These are phyloP conservation scores for Brevimyrus niger DNA, from an alignment of 2,113 vertebrate genomes.

Conservation along the genomic window DNA sequence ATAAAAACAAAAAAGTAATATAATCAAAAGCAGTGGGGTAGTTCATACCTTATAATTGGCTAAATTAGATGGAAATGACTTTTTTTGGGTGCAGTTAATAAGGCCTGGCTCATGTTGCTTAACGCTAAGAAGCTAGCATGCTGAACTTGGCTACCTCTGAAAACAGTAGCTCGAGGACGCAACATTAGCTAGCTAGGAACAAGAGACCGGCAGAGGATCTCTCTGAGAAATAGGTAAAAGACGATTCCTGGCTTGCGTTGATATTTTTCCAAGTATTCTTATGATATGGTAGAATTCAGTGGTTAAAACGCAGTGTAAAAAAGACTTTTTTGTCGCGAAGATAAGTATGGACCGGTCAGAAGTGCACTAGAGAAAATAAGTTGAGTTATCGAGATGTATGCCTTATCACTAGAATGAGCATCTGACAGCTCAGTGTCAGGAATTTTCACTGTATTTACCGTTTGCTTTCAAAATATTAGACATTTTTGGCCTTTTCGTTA, in stretches of 20 bases:
- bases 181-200: not conserved
- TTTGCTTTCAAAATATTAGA: not conserved
- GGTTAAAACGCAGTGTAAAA: not conserved
- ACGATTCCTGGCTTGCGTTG: not conserved
- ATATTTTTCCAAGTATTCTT: not conserved
- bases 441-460: not conserved
- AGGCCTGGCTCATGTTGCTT: not conserved
- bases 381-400: not conserved
- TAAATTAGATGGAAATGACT: not conserved
- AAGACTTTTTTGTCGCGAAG: not conserved
- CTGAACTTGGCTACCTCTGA: not conserved
- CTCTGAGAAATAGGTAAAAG: not conserved
- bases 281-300: not conserved
- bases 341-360: not conserved
- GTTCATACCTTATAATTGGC: not conserved
- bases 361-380: not conserved
- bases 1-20: not conserved
- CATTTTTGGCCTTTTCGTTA: not conserved
- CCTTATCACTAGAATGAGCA: not conserved
- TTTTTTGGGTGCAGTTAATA: not conserved
- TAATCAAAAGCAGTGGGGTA: not conserved
- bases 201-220: not conserved
- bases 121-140: not conserved
- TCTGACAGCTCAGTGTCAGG: not conserved
- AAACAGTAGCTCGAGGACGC: not conserved